Percentiles rank a stretch among this genome's conserved stretches.
phyloP scores from a whole-genome alignment of 2,888 invertebrate genomes.

The Tetrapedia diversipes region DNA sequence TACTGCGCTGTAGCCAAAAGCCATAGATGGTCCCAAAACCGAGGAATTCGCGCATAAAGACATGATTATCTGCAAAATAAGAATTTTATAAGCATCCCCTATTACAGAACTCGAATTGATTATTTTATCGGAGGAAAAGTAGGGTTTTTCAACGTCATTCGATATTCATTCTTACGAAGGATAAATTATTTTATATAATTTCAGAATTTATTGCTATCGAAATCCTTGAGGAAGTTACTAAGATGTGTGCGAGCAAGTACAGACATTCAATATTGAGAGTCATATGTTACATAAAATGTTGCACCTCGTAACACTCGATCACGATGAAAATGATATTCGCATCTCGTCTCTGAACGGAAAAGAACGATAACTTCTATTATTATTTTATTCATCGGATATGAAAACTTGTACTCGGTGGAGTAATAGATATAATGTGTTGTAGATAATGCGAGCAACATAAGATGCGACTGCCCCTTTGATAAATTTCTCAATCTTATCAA shows the following conservation, averaged over 20 bases:
- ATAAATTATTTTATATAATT: neutral
- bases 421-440: too few species aligned
- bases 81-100: neutral
- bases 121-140: neutral
- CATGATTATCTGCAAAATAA: slow-evolving; percentile 81
- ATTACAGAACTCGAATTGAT: neutral
- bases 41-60: slow-evolving; percentile 84
- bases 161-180: neutral
- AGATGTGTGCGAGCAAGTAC: too few species aligned
- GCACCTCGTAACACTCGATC: slow-evolving; percentile 9
- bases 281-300: slow-evolving; percentile 26
- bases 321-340: neutral
- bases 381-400: too few species aligned
- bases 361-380: slow-evolving; percentile 12
- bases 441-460: too few species aligned
- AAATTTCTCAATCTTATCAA: too few species aligned
- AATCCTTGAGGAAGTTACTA: slow-evolving; percentile 25
- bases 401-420: too few species aligned
- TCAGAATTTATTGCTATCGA: slow-evolving; percentile 5
- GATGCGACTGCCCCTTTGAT: too few species aligned
- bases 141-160: neutral
- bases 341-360: neutral
- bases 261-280: slow-evolving; percentile 9
- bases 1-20: slow-evolving; percentile 85
- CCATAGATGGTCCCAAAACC: slow-evolving; percentile 85